Evolutionary conservation across 64 coral and sea anemone genomes (phyloP).

Genomic region (Anthopleura sola): DNA sequence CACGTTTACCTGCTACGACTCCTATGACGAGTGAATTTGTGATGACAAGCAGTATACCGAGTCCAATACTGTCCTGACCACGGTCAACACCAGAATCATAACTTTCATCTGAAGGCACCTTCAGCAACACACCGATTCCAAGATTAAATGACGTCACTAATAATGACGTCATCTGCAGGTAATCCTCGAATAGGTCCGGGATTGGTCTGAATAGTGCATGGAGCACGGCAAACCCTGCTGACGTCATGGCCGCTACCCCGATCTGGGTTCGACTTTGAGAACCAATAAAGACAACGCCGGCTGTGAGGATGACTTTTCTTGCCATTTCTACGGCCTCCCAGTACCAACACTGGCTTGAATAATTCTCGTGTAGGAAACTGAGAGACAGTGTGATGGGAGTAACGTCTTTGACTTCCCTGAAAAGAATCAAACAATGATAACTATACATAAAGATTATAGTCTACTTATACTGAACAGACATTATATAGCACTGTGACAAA

Average conservation of each 20-base stretch:
- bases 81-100: neutral
- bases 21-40: slow-evolving; percentile 19
- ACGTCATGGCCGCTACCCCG: slow-evolving; percentile 11
- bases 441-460: neutral
- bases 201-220: slow-evolving; percentile 4
- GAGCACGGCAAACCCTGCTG: neutral
- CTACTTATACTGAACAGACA: neutral
- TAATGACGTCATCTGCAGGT: slow-evolving; percentile 16
- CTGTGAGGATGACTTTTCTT: slow-evolving; percentile 25
- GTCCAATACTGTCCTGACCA: neutral
- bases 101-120: slow-evolving; percentile 17
- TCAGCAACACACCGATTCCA: slow-evolving; percentile 24
- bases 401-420: neutral
- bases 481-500: no score
- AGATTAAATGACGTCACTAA: slow-evolving; percentile 33
- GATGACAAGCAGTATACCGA: slow-evolving; percentile 15
- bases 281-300: slow-evolving; percentile 13
- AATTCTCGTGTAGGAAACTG: slow-evolving; percentile 37
- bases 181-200: slow-evolving; percentile 29
- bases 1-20: slow-evolving; percentile 13
- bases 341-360: slow-evolving; percentile 16
- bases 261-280: slow-evolving; percentile 27
- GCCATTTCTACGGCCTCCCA: slow-evolving; percentile 31
- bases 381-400: neutral
- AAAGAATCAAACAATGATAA: neutral